Evolutionary conservation across 2,888 invertebrate species (phyloP).

Genomic region (Lithophane semibrunnea): DNA sequence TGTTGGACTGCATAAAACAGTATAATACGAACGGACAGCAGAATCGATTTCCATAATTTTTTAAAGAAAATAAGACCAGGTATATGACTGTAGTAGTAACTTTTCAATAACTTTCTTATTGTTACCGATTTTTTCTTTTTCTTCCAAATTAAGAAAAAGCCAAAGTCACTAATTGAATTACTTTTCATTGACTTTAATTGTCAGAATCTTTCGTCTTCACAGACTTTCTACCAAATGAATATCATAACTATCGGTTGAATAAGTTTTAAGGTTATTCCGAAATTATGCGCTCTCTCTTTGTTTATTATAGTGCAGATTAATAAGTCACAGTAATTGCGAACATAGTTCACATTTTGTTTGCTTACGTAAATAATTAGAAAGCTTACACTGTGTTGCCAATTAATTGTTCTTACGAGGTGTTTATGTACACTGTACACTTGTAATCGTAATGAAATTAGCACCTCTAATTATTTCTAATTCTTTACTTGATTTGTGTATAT

Average conservation of each 20-base stretch:
- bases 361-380: slow-evolving; percentile 53
- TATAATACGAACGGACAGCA: neutral
- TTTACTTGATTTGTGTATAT: neutral
- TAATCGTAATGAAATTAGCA: slow-evolving; percentile 9
- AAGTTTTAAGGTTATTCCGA: slow-evolving; percentile 58
- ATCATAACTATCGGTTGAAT: slow-evolving; percentile 54
- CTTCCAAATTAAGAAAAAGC: neutral
- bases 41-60: neutral
- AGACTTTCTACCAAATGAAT: slow-evolving; percentile 54
- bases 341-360: slow-evolving; percentile 44
- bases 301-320: slow-evolving; percentile 61
- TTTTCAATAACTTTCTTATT: neutral
- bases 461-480: neutral
- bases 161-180: slow-evolving; percentile 12
- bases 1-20: neutral
- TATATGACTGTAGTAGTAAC: too few species aligned
- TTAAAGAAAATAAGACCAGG: neutral
- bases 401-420: slow-evolving; percentile 24
- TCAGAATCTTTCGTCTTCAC: slow-evolving; percentile 10
- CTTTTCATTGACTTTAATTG: slow-evolving; percentile 16
- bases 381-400: slow-evolving; percentile 31
- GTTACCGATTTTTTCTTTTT: neutral
- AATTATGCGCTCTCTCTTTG: slow-evolving; percentile 60
- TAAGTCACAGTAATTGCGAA: slow-evolving; percentile 54
- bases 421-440: neutral